Base-by-base conservation (phyloP, 2,113 vertebrate species). In the Oreochromis niloticus region DNA sequence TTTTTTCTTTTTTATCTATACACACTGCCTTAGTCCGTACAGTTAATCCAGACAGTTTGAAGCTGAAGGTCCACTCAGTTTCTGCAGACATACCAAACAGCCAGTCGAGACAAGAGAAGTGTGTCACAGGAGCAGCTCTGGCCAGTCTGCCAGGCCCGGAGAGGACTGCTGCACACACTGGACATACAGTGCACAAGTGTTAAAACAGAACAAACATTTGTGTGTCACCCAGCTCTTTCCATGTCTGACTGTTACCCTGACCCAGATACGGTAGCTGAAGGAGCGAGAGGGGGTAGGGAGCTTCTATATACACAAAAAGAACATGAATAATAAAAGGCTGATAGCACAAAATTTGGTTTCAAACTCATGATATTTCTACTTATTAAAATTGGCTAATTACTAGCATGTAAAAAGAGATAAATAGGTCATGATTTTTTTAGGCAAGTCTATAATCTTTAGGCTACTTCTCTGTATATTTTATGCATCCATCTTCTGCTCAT, bases 251-350 rank as follows among this genome's bases (percentile, higher is more conserved):
- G 57, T 89, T 87, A 82, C 24, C 79, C 79, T 93, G 93, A 94
- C 94, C 92, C 90, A 94, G 86, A 90, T 94, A 84, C 85, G 46
- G 80, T 54, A 84, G 78, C 88, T 82, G 22, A 55, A 85, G 41
- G 48, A 88, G 50, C 4, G 6, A 36, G 71, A 27, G 89, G 86
- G 54, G 86, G 87, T 14, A 41, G 80, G 81, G 30, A 56, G 48
- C 27, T 61, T 30, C 56, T 39, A 82, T 52, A 48, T 24, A 68
- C 80, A 82, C 85, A 68, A 81, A 48, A 87, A 30, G 43, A 84
- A 75, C 50, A 66, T 36, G 16, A 81, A 84, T 56, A 30, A 56
- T 73, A 39, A 68, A 24, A 6, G 7, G 63, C 16, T 13, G 24
- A 27, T 71, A 41, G 9, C 50, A 54, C 30, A 52, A 39, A 54